Percentiles rank a stretch among this genome's conserved stretches.
Conservation (phyloP, 2,888 invertebrate genomes). For the Steromphala cineraria region DNA sequence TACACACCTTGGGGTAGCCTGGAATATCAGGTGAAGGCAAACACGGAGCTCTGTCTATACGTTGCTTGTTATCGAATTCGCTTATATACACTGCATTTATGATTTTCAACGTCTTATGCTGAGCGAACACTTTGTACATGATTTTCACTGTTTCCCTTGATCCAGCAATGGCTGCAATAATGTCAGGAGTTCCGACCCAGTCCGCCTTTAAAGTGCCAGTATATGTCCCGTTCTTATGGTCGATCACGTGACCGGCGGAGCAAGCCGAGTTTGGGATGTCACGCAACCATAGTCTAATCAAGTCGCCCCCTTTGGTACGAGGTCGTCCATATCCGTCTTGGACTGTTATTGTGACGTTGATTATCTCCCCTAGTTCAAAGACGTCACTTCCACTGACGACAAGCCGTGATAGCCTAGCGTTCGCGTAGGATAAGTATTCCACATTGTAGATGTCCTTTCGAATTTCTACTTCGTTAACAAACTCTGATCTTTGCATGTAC, state of each 20-base stretch:
- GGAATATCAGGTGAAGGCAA: not conserved
- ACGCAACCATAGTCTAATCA: not conserved
- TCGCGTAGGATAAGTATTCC: not conserved
- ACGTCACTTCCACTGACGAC: not conserved
- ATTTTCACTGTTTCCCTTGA: not conserved
- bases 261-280: not conserved
- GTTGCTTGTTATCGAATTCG: not conserved
- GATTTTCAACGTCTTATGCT: not conserved
- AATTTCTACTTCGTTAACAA: not conserved
- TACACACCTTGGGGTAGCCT: not conserved
- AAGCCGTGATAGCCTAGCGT: not conserved
- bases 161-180: not conserved
- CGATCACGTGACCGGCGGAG: not conserved
- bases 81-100: not conserved
- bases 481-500: not conserved
- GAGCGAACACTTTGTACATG: not conserved
- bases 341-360: not conserved
- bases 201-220: not conserved
- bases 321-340: not conserved
- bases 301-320: not conserved
- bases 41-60: not conserved
- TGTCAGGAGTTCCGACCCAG: not conserved
- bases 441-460: not conserved
- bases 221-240: not conserved
- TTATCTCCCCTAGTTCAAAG: not conserved